phyloP scores from a whole-genome alignment of 1,140 invertebrate genomes.

The Panagrolaimus sp. region DNA sequence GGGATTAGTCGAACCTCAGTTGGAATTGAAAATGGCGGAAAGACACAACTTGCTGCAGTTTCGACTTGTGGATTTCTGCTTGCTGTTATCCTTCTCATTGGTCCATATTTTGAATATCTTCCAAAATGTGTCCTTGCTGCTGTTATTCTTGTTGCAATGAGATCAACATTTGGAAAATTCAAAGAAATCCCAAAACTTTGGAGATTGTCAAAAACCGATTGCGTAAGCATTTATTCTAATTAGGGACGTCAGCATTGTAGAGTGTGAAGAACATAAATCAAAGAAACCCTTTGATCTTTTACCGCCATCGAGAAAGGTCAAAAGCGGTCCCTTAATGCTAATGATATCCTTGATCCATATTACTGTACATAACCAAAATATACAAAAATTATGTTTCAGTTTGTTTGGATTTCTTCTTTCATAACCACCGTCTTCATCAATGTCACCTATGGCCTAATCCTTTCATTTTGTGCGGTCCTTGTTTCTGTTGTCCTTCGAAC shows the following conservation, averaged over 20 bases:
- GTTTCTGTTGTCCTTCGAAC: no score
- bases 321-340: no score
- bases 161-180: slow-evolving; percentile 30
- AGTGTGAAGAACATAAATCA: no score
- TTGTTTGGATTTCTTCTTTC: no score
- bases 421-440: no score
- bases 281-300: no score
- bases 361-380: background rate
- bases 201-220: slow-evolving; percentile 34
- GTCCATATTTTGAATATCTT: slow-evolving; percentile 27
- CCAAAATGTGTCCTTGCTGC: slow-evolving; percentile 33
- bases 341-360: no score
- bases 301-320: no score
- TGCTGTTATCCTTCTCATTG: slow-evolving; percentile 29
- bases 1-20: slow-evolving; percentile 30
- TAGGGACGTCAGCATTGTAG: no score
- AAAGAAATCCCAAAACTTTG: slow-evolving; percentile 27
- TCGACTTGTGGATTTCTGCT: slow-evolving; percentile 28
- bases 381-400: background rate
- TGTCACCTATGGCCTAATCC: no score
- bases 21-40: slow-evolving; percentile 29
- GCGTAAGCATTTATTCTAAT: slow-evolving; percentile 14
- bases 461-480: no score
- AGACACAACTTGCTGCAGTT: no score
- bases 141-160: slow-evolving; percentile 31